Conservation (phyloP, 2,888 invertebrate genomes). For the Byasa hedistus region DNA sequence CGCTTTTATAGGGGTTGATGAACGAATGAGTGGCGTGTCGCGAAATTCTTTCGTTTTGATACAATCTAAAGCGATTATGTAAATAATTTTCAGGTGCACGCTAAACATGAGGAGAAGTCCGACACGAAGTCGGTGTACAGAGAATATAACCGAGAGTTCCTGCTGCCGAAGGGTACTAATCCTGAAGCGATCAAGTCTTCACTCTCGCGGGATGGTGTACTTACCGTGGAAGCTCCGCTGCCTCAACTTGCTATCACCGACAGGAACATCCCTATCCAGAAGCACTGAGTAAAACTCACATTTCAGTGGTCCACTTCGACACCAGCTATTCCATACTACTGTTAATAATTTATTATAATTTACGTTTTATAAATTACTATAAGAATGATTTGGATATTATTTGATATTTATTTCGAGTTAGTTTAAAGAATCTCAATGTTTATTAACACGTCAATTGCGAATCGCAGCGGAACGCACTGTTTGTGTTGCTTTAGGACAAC, state of each 20-base stretch:
- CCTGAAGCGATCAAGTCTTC: constrained; percentile 98
- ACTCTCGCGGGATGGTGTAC: constrained; percentile 96
- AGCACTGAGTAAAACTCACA: constrained; percentile 63
- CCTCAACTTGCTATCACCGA: constrained; percentile 91
- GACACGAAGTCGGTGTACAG: constrained; percentile 98
- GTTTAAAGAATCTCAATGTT: constrained; percentile 73
- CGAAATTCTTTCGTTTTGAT: constrained; percentile 31
- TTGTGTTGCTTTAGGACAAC: constrained; percentile 55
- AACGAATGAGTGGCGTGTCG: constrained; percentile 33
- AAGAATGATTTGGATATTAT: constrained; percentile 64
- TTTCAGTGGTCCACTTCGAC: constrained; percentile 48
- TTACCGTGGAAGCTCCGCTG: constrained; percentile 97
- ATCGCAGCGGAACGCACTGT: constrained; percentile 49
- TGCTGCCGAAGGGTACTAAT: constrained; percentile 97
- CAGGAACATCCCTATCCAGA: constrained; percentile 90
- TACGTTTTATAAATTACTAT: constrained; percentile 59
- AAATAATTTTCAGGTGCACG: constrained; percentile 88
- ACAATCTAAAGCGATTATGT: constrained; percentile 36
- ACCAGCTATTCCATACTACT: constrained; percentile 76
- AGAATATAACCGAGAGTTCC: constrained; percentile 98
- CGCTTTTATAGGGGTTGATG: constrained; percentile 51
- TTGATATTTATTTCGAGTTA: constrained; percentile 69
- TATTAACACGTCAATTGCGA: constrained; percentile 47
- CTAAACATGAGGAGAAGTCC: constrained; percentile 98
- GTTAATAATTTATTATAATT: constrained; percentile 79